A percentile compares a stretch with the other conserved stretches of the same genome.
Conservation (phyloP, 2,888 invertebrate genomes). For the Patella depressa region DNA sequence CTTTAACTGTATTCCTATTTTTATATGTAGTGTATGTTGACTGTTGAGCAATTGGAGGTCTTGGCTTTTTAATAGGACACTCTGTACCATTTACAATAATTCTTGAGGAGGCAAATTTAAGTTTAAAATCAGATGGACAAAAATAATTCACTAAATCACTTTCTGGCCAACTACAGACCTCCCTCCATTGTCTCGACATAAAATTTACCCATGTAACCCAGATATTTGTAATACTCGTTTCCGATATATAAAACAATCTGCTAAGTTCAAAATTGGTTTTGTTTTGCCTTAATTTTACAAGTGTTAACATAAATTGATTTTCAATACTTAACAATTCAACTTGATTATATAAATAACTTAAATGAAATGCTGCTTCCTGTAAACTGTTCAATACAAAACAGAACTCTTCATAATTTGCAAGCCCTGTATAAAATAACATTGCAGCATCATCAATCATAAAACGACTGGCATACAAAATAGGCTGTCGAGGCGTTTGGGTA, state of each 20-base stretch:
- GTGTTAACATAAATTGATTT: not conserved
- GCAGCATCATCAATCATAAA: too few relatives aligned
- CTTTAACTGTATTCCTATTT: constrained; percentile 29
- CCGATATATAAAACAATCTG: not conserved
- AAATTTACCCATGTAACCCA: not conserved
- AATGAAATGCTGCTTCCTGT: not conserved
- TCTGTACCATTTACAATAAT: constrained; percentile 20
- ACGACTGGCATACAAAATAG: too few relatives aligned
- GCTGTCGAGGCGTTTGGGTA: too few relatives aligned
- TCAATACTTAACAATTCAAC: not conserved
- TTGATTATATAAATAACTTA: not conserved
- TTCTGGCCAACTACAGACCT: constrained; percentile 15
- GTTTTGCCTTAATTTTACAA: not conserved
- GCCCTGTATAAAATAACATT: not conserved
- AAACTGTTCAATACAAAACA: not conserved
- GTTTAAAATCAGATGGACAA: constrained; percentile 27
- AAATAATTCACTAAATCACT: constrained; percentile 14
- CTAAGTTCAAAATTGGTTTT: not conserved
- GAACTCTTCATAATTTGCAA: not conserved
- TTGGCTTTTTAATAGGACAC: constrained; percentile 24
- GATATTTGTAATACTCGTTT: not conserved
- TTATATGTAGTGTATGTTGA: constrained; percentile 17
- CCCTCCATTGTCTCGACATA: not conserved
- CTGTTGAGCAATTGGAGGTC: constrained; percentile 18
- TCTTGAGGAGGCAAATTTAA: constrained; percentile 21